Evolutionary conservation across 64 coral and sea anemone genomes (phyloP), one percentile per base, ranked within the genome.

Genomic region (Hydrozoanthus tunicans): DNA sequence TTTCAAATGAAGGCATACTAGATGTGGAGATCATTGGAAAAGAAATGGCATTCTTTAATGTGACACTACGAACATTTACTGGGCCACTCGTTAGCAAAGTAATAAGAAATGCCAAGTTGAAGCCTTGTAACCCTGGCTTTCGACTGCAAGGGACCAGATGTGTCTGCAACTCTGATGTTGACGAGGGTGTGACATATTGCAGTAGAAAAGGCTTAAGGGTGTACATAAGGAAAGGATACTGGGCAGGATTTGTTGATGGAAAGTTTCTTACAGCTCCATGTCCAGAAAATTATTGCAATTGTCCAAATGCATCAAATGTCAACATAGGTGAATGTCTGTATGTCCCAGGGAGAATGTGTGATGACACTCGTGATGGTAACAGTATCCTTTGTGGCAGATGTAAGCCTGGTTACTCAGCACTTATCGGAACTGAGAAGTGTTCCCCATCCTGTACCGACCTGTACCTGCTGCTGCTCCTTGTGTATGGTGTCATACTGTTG

Each of bases 381-480:
- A 88, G 84, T 74, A 60, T 88, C 23, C 84, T 88, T 58, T 88
- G 84, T 88, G 84, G 84, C 32, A 51, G 59, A 13, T 88, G 84
- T 74, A 58, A 59, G 32, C 68, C 23, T 26, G 84, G 84, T 73
- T 88, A 88, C 56, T 88, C 84, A 0, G 84, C 84, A 88, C 56
- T 88, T 14, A 73, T 88, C 24, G 84, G 84, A 23, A 88, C 53
- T 61, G 84, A 86, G 5, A 27, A 6, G 54, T 86, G 83, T 60
- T 86, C 83, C 6, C 12, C 59, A 6, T 3, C 11, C 3, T 86
- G 83, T 69, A 73, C 83, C 10, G 43, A 86, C 10, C 83, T 86
- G 0, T 59, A 86, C 73, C 17, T 86, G 56, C 25, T 86, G 55
- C 54, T 86, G 20, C 56, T 86, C 54, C 32, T 86, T 74, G 67